Base-by-base conservation (phyloP, 2,113 vertebrate genomes). In the Anthoscopus minutus region DNA sequence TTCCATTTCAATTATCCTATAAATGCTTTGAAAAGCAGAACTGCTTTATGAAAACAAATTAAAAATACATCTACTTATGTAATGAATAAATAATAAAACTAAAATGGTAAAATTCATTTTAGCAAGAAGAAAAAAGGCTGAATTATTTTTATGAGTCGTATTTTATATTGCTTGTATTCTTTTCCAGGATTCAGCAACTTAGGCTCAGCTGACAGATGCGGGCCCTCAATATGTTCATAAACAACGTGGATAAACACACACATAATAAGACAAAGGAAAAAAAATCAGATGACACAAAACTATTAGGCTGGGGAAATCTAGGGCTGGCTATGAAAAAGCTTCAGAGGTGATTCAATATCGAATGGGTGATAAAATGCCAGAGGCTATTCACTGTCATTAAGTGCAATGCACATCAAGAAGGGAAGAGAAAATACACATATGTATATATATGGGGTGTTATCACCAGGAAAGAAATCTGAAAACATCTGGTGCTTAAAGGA, bases 291-390 rank as follows among this genome's bases (percentile, higher is more conserved):
- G 16, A 66, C 71, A 89, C 25, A 33, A 72, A 93, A 80, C 28
- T 80, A 54, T 53, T 44, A 54, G 54, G 33, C 35, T 80, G 67
- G 90, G 67, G 47, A 94, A 95, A 73, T 58, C 45, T 62, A 73
- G 80, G 88, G 27, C 90, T 90, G n/a, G 22, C 78, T 82, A 20
- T 50, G 70, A 92, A 96, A n/a, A 92, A 88, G 79, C 67, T 80
- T 45, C 64, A 73, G 64, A 78, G 38, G 21, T 73, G 51, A 54
- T 51, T 94, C 92, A 90, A 70, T 90, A 92, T 44, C 60, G 56
- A 94, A 92, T 44, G 62, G 31, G 50, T 77, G 72, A 90, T 70
- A 70, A 94, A 96, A 94, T 47, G 79, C 85, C 79, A 92, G 76
- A 86, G 88, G 92, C 60, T 82, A 61, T 80, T 92, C 3, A 6